Percentiles rank a stretch among this genome's conserved stretches.
These are phyloP conservation scores for Sitta carolinensis DNA, from an alignment of 2,797 vertebrate species.

Conservation along the genomic window DNA sequence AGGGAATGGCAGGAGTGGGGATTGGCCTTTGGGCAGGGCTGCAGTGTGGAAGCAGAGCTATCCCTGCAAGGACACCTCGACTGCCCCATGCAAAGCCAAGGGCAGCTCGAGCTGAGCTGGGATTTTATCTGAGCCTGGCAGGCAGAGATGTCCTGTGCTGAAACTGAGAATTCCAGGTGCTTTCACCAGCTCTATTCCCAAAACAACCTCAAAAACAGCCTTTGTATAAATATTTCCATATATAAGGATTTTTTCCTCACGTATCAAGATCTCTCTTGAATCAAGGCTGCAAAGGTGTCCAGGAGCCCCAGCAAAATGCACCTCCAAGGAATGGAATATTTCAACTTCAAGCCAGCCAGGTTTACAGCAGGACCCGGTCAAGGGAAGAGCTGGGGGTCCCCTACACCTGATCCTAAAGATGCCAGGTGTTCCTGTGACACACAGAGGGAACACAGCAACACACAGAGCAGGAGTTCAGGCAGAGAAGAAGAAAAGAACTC, in stretches of 20 bases:
- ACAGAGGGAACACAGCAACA: too few species aligned
- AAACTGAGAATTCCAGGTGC: background rate
- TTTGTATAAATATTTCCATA: background rate
- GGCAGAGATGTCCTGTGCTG: background rate
- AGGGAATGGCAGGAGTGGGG: background rate
- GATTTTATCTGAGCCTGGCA: background rate
- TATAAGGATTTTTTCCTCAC: background rate
- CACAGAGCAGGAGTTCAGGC: too few species aligned
- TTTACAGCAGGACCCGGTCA: rapidly evolving
- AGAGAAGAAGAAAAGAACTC: too few species aligned
- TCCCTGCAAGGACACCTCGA: background rate
- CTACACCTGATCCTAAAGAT: background rate
- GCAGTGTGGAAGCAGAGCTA: background rate
- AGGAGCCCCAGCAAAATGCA: background rate
- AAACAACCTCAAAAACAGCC: background rate
- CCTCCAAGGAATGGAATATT: background rate
- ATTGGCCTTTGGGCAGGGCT: background rate
- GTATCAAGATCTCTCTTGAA: background rate
- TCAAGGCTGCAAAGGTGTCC: background rate
- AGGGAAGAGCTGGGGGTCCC: background rate
- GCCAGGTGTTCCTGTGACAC: too few species aligned
- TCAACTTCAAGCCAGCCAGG: background rate
- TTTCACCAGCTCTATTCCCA: background rate
- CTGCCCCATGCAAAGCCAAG: background rate
- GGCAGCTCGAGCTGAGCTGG: background rate